Base-by-base conservation (phyloP, 1,140 invertebrate species). In the Drosophila serrata region DNA sequence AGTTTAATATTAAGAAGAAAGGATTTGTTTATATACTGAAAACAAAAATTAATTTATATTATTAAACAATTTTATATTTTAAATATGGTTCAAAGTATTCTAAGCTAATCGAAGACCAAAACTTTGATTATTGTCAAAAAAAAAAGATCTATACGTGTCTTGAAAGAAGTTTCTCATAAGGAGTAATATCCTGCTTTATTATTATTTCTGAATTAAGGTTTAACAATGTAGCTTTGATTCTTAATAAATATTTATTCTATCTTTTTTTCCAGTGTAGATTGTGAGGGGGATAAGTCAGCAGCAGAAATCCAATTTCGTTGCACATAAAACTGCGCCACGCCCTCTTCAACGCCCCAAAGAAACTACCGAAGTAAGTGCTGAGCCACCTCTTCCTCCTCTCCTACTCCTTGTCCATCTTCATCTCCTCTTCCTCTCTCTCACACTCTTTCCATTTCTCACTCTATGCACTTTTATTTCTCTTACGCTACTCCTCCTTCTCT, bases 241-340 rank as follows among this genome's bases (percentile, higher is more conserved):
- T n/a, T n/a, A n/a, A n/a, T n/a, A n/a, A n/a, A n/a, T n/a, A n/a
- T n/a, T n/a, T n/a, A n/a, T n/a, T n/a, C n/a, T n/a, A n/a, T n/a
- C n/a, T n/a, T n/a, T n/a, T 67, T 29, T 22, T 43, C 9, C 12
- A 35, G 33, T 57, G 35, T 6, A 37, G 51, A 59, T 60, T 46
- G 17, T 27, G 19, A 42, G 35, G 9, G 33, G 48, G 61, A 62
- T 55, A 59, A 61, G 55, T 40, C 48, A 49, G 56, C 42, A 42
- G 60, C 55, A 70, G 67, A 88, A 90, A 90, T 81, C 84, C 87
- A 92, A 92, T 92, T 92, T 92, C 75, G 84, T 91, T 90, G 69
- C 87, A 90, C 91, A 92, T 92, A 79, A 91, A 86, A 78, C 64
- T 72, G 53, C 40, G 84, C 79, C 87, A 92, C 91, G 91, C 91